phyloP scores from a whole-genome alignment of 2,113 vertebrate genomes.

The Sinocyclocheilus anophthalmus region DNA sequence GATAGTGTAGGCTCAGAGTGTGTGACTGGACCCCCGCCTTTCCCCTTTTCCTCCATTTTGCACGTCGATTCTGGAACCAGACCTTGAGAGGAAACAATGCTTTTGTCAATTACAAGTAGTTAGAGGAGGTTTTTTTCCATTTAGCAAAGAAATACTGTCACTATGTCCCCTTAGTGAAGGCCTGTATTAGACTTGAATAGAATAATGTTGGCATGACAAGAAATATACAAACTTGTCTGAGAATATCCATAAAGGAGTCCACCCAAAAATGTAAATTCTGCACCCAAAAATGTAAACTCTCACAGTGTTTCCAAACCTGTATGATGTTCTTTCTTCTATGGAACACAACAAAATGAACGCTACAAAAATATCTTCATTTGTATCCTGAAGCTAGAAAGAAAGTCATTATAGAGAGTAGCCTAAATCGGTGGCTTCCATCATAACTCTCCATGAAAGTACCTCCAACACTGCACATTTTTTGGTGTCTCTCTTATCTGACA shows the following conservation, averaged over 20 bases:
- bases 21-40: constrained; percentile 84
- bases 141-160: background rate
- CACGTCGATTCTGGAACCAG: constrained; percentile 90
- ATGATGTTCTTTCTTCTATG: background rate
- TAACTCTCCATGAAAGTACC: too few relatives aligned
- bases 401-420: background rate
- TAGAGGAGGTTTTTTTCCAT: background rate
- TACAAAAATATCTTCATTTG: background rate
- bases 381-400: background rate
- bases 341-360: background rate
- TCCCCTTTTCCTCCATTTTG: constrained; percentile 89
- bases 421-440: too few relatives aligned
- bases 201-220: background rate
- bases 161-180: background rate
- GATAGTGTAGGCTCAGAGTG: constrained; percentile 80
- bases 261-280: background rate
- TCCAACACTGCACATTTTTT: too few relatives aligned
- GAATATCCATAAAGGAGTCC: background rate
- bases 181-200: background rate
- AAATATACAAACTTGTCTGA: background rate
- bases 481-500: too few relatives aligned
- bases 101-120: background rate
- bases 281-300: background rate
- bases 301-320: background rate
- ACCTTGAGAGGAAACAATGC: constrained; percentile 71